Evolutionary conservation across 2,888 invertebrate species (phyloP).

Genomic region (Eurois occulta): DNA sequence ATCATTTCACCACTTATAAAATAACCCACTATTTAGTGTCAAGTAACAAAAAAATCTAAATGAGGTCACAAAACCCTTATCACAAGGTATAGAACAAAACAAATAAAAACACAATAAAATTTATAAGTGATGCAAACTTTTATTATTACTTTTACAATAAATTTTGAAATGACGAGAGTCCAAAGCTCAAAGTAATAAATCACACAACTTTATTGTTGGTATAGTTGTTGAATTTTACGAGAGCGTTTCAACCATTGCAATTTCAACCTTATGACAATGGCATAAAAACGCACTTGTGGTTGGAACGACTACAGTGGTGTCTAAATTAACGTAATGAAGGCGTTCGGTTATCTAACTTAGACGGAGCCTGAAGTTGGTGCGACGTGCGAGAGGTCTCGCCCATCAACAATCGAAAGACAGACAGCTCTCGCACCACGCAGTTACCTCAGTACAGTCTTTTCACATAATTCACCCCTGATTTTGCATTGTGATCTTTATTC

Average conservation of each 20-base stretch:
- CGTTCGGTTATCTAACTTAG: neutral
- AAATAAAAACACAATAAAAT: constrained; percentile 25
- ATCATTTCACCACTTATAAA: constrained; percentile 20
- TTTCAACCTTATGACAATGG: constrained; percentile 8
- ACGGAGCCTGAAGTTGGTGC: neutral
- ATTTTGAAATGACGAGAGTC: constrained; percentile 16
- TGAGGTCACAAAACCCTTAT: constrained; percentile 16
- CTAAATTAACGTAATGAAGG: neutral
- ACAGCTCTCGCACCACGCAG: neutral
- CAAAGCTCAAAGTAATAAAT: constrained; percentile 2
- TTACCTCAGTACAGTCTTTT: neutral
- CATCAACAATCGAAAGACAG: neutral
- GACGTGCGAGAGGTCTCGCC: neutral
- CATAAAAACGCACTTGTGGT: neutral
- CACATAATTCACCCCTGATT: neutral
- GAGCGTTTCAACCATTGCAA: neutral
- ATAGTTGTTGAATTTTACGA: constrained; percentile 8
- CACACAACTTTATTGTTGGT: constrained; percentile 52
- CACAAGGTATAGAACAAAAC: neutral
- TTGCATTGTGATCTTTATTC: neutral
- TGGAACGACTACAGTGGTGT: neutral
- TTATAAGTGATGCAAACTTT: constrained; percentile 18
- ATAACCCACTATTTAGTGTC: constrained; percentile 3
- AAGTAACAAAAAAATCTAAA: constrained; percentile 12
- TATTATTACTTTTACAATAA: constrained; percentile 31